A percentile compares a stretch with the other conserved stretches of the same genome.
Conservation (phyloP, 2,888 invertebrate genomes). For the Perizoma flavofasciatum region DNA sequence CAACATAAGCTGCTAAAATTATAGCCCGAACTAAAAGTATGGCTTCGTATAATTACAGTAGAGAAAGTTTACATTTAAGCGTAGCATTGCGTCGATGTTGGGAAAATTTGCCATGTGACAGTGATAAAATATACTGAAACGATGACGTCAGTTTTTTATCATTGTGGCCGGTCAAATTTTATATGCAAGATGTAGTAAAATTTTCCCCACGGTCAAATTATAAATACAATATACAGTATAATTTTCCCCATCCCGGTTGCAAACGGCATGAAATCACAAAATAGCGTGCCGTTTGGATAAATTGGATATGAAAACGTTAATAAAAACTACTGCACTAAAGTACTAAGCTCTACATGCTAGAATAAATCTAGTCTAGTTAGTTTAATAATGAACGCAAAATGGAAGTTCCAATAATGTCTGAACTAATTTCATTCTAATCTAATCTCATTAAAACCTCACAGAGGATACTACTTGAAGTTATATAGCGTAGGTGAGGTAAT, state of each 20-base stretch:
- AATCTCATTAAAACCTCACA: conserved; percentile 2
- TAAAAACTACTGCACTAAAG: not conserved
- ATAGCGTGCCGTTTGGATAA: conserved; percentile 1
- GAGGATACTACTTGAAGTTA: conserved; percentile 4
- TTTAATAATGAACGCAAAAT: conserved; percentile 4
- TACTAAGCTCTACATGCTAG: conserved; percentile 4
- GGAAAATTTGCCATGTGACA: conserved; percentile 12
- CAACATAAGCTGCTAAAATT: conserved; percentile 18
- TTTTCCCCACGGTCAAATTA: not conserved
- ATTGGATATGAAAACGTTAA: conserved; percentile 2
- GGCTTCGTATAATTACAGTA: conserved; percentile 18
- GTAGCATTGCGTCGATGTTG: conserved; percentile 3
- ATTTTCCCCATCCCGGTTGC: conserved; percentile 1
- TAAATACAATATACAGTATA: conserved; percentile 1
- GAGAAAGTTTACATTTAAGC: conserved; percentile 4
- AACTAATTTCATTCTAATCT: not conserved
- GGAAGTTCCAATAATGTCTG: conserved; percentile 2
- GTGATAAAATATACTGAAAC: conserved; percentile 9
- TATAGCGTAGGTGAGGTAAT: conserved; percentile 1
- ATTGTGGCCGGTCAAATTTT: too few species aligned
- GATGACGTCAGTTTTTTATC: conserved; percentile 2
- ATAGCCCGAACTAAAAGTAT: conserved; percentile 11
- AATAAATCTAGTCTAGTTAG: not conserved
- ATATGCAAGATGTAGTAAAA: too few species aligned
- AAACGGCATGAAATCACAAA: conserved; percentile 1